phyloP scores from a whole-genome alignment of 2,113 vertebrate species.

The Catharus minimus region DNA sequence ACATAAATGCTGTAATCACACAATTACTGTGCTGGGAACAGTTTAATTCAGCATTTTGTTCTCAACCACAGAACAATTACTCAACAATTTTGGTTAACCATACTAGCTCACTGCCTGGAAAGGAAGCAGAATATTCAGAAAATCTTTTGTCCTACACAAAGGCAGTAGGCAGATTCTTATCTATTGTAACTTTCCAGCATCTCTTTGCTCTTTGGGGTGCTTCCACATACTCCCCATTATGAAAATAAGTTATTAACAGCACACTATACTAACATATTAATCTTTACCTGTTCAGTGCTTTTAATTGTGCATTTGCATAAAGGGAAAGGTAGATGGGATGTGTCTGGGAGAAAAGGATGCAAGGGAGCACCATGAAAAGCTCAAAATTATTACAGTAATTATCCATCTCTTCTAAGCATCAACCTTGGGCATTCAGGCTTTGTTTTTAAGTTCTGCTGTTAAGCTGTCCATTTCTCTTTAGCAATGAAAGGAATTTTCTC shows the following conservation, averaged over 20 bases:
- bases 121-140: conserved; percentile 83
- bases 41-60: conserved; percentile 88
- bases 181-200: conserved; percentile 45
- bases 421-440: background rate
- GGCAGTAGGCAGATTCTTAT: conserved; percentile 69
- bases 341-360: background rate
- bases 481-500: background rate
- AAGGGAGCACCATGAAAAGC: background rate
- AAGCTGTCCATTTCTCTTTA: background rate
- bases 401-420: background rate
- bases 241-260: conserved; percentile 36
- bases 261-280: conserved; percentile 43
- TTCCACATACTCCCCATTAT: conserved; percentile 21
- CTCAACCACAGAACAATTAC: conserved; percentile 96
- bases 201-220: conserved; percentile 41
- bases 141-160: conserved; percentile 80
- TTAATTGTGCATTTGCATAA: conserved; percentile 63
- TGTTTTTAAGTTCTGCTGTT: background rate
- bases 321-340: background rate
- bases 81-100: conserved; percentile 95
- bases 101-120: conserved; percentile 81
- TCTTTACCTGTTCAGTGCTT: conserved; percentile 43
- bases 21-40: conserved; percentile 91
- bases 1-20: conserved; percentile 92
- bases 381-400: background rate